Evolutionary conservation across 2,888 invertebrate genomes (phyloP).

Genomic region (Andricus quercusramuli): DNA sequence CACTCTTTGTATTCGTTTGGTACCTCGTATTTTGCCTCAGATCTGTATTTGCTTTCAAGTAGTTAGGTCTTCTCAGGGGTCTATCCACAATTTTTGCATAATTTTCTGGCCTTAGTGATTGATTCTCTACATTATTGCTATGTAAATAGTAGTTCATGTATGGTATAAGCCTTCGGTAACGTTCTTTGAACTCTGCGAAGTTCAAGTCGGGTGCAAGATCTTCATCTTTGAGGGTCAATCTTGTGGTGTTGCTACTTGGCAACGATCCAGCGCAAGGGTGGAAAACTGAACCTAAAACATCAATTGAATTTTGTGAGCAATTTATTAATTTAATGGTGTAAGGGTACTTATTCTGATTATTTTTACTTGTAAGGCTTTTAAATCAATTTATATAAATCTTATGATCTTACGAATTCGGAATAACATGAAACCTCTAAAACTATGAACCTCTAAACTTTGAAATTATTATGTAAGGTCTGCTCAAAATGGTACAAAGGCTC

Average conservation of each 20-base stretch:
- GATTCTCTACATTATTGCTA: conserved; percentile 81
- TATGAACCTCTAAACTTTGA: too few species aligned
- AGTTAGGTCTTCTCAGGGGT: conserved; percentile 42
- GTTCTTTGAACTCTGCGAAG: conserved; percentile 81
- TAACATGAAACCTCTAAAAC: neutral
- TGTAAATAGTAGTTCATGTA: conserved; percentile 90
- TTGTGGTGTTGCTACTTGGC: conserved; percentile 57
- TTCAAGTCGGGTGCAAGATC: conserved; percentile 60
- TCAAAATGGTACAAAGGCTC: neutral
- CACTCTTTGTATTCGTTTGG: conserved; percentile 50
- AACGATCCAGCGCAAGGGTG: conserved; percentile 49
- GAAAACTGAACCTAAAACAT: conserved; percentile 63
- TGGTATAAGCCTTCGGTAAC: conserved; percentile 89
- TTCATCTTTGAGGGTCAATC: conserved; percentile 38
- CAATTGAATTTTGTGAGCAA: conserved; percentile 31
- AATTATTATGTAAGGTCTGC: neutral
- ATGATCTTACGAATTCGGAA: neutral
- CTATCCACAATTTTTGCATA: conserved; percentile 41
- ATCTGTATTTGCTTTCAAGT: conserved; percentile 41
- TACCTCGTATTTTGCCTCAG: conserved; percentile 43
- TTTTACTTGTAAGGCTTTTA: neutral
- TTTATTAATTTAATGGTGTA: neutral
- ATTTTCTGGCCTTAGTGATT: conserved; percentile 71
- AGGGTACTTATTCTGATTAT: neutral
- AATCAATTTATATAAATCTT: neutral